phyloP scores from a whole-genome alignment of 1,140 invertebrate species.

The Lucilia cuprina region DNA sequence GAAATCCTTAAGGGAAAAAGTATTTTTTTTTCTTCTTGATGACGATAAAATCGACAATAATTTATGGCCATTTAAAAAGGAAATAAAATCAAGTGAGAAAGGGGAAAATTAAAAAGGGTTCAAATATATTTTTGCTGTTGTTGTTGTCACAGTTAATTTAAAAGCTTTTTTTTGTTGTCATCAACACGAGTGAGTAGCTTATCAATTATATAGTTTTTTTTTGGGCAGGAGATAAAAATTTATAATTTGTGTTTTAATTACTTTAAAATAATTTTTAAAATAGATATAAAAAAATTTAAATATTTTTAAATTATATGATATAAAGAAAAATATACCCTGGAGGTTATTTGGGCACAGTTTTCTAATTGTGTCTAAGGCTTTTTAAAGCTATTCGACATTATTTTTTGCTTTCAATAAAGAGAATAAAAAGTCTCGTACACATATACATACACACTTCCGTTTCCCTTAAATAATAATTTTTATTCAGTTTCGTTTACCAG shows the following conservation, averaged over 20 bases:
- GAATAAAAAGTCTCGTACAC: neutral
- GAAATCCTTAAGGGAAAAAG: neutral
- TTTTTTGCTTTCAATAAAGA: neutral
- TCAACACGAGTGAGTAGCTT: too few species aligned
- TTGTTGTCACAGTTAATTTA: too few species aligned
- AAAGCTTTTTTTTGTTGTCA: too few species aligned
- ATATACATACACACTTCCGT: neutral
- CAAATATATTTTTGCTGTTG: too few species aligned
- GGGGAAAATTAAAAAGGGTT: neutral
- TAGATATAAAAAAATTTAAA: neutral
- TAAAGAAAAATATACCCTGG: neutral
- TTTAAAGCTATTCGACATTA: neutral
- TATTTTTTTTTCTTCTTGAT: neutral
- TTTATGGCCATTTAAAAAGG: neutral
- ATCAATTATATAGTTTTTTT: too few species aligned
- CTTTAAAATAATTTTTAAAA: neutral
- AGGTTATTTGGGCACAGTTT: neutral
- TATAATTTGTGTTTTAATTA: neutral
- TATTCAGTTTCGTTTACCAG: too few species aligned
- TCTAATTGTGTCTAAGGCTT: neutral
- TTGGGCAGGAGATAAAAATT: neutral
- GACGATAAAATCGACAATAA: neutral
- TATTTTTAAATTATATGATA: neutral
- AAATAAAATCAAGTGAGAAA: neutral
- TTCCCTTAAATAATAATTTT: neutral